A percentile compares a stretch with the other conserved stretches of the same genome.
These are phyloP conservation scores for Charaxes varanes DNA, from an alignment of 1,140 invertebrate genomes.

Conservation along the genomic window DNA sequence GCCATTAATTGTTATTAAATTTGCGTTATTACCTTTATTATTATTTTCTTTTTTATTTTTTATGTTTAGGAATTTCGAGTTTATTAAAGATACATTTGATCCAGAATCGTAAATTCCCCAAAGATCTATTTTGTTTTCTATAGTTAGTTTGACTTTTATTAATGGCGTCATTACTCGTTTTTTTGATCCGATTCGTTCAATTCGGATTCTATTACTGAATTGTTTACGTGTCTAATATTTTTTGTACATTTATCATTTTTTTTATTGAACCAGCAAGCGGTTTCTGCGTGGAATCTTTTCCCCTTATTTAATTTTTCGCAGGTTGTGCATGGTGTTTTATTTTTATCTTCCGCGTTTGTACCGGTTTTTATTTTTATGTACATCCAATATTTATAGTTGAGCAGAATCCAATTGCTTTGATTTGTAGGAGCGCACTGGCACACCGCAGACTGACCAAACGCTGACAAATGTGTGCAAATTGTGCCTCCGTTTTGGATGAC, in stretches of 20 bases:
- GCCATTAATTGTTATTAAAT: no score
- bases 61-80: slow-evolving; percentile 21
- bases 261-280: slow-evolving; percentile 19
- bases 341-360: no score
- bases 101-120: slow-evolving; percentile 19
- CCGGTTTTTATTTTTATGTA: no score
- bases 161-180: slow-evolving; percentile 18
- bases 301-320: slow-evolving; percentile 25
- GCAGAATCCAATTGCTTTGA: no score
- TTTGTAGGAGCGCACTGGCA: no score
- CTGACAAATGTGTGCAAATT: no score
- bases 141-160: slow-evolving; percentile 19
- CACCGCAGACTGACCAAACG: no score
- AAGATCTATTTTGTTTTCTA: slow-evolving; percentile 14
- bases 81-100: slow-evolving; percentile 22
- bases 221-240: slow-evolving; percentile 18
- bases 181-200: slow-evolving; percentile 9
- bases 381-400: no score
- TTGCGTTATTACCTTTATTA: no score
- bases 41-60: no score
- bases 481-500: no score
- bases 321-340: slow-evolving; percentile 17
- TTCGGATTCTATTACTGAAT: slow-evolving; percentile 15
- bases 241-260: slow-evolving; percentile 9
- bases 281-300: slow-evolving; percentile 22